Evolutionary conservation across 2,113 vertebrate genomes (phyloP).

Genomic region (Phalacrocorax carbo): DNA sequence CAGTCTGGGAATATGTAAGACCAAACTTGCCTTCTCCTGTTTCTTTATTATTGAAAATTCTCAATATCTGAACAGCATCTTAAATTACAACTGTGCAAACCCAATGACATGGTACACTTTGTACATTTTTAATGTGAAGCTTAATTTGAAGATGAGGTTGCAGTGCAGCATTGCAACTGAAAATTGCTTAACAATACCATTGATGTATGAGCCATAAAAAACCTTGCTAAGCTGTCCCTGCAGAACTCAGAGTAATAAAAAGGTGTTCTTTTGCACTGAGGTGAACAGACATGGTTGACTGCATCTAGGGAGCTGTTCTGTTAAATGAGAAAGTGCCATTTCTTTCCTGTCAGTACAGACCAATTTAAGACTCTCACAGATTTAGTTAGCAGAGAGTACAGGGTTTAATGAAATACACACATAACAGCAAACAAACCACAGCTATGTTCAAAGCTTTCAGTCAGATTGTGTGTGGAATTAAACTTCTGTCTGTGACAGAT

Average conservation of each 20-base stretch:
- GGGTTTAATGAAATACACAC: conserved; percentile 46
- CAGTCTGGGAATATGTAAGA: neutral
- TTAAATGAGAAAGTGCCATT: conserved; percentile 66
- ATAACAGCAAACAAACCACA: conserved; percentile 11
- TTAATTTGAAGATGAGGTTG: conserved; percentile 63
- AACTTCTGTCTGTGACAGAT: neutral
- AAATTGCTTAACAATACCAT: conserved; percentile 69
- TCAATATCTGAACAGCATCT: neutral
- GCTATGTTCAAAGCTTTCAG: neutral
- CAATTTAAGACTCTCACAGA: conserved; percentile 52
- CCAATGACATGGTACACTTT: conserved; percentile 32
- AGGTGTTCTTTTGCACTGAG: conserved; percentile 66
- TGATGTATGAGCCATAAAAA: conserved; percentile 70
- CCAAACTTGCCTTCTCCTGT: neutral
- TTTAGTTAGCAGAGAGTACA: conserved; percentile 41
- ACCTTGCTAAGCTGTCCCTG: conserved; percentile 64
- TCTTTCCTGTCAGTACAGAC: conserved; percentile 55
- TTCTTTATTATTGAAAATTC: conserved; percentile 15
- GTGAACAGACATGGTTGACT: conserved; percentile 68
- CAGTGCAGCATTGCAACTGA: conserved; percentile 51
- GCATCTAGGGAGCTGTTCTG: conserved; percentile 65
- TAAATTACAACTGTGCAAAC: conserved; percentile 18
- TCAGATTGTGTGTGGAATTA: neutral
- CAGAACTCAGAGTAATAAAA: conserved; percentile 67
- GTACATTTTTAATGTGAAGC: conserved; percentile 55